Base-by-base conservation (phyloP, 1,140 invertebrate species). In the Orchestia grillus region DNA sequence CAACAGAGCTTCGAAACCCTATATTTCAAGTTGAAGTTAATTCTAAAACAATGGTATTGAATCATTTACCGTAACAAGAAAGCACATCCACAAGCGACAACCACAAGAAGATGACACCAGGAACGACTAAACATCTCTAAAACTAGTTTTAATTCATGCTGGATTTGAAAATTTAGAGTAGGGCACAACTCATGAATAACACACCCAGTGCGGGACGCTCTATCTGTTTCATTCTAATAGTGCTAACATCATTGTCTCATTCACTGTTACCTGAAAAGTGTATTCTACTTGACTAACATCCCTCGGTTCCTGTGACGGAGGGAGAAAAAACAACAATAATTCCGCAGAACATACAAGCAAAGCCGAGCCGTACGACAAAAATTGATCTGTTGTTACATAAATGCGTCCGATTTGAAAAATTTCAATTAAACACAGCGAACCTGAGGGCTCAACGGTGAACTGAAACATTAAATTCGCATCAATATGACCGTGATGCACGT, bases 241-340 rank as follows among this genome's bases (percentile, higher is more conserved):
- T 90, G 88, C 88, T 44, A 90, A 90, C 43, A 90, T 41, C 6
- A 44, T 90, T 42, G 88, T 41, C 41, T 41, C 43, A 42, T 8
- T 42, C n/a, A 90, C 43, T 42, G 88, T 96, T 96, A 96, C 96
- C 96, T 96, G 96, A 95, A 97, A 97, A 96, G 96, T 97, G 96
- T 97, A 97, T 96, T 97, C 96, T 96, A 97, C 96, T 96, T 97
- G 96, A 96, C 96, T 96, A 92, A 97, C 96, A 91, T 97, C 96
- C 44, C 57, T 96, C 36, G 95, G 95, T 96, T 97, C 96, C 96
- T 97, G 96, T 88, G 96, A 97, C 53, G 77, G 90, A 96, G 91
- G 88, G 88, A 90, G 41, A 90, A 90, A 90, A 90, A 90, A 90
- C 88, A 15, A 44, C 41, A 90, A 42, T 90, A 90, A 90, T 90